Evolutionary conservation across 2,888 invertebrate genomes (phyloP).

Genomic region (Ormyrus labotus): DNA sequence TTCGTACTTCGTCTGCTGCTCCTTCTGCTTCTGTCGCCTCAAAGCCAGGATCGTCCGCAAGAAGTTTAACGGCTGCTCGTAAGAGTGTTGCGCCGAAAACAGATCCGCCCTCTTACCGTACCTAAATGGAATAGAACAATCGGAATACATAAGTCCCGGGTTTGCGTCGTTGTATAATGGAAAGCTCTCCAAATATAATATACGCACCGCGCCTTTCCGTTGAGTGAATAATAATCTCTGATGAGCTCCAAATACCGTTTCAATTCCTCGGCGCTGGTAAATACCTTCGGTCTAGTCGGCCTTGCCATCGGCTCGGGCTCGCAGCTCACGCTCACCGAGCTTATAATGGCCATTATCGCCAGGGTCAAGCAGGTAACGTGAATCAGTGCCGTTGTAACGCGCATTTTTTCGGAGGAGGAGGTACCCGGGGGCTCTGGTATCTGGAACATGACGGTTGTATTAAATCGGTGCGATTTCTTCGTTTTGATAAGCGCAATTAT

Average conservation of each 20-base stretch:
- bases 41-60: conserved; percentile 59
- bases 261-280: conserved; percentile 76
- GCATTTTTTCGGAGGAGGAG: conserved; percentile 4
- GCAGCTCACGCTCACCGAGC: conserved; percentile 28
- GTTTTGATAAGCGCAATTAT: no score
- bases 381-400: background rate
- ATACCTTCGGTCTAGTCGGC: conserved; percentile 74
- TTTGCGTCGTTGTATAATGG: background rate
- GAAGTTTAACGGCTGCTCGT: conserved; percentile 57
- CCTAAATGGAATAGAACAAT: conserved; percentile 53
- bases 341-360: background rate
- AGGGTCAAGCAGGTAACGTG: conserved; percentile 6
- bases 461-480: no score
- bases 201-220: conserved; percentile 77
- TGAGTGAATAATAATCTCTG: conserved; percentile 77
- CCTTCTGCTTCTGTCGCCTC: conserved; percentile 52
- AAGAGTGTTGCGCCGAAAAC: conserved; percentile 20
- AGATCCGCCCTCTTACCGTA: conserved; percentile 65
- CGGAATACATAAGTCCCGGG: background rate
- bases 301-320: conserved; percentile 65
- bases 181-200: no score
- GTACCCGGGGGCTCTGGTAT: no score
- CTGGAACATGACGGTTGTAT: no score
- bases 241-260: conserved; percentile 77
- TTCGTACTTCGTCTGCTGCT: conserved; percentile 51